Conservation (phyloP, 2,888 invertebrate genomes). For the Archips crataeganus region DNA sequence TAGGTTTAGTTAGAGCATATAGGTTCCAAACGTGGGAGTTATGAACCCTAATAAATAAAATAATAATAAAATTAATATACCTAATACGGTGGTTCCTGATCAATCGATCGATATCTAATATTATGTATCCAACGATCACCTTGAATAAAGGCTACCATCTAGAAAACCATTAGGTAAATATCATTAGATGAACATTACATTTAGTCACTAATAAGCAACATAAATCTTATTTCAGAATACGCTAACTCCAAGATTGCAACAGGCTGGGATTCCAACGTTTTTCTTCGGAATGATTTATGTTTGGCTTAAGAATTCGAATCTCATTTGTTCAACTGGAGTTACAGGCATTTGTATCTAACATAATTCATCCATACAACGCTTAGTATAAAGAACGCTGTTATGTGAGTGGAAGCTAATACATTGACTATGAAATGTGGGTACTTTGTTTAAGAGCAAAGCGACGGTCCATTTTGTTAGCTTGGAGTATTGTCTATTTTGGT, state of each 20-base stretch:
- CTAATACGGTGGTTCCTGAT: too few relatives aligned
- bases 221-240: background rate
- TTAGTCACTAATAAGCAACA: background rate
- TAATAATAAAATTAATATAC: too few relatives aligned
- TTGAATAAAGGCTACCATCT: background rate
- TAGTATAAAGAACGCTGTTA: background rate
- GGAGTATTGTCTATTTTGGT: too few relatives aligned
- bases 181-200: background rate
- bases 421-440: too few relatives aligned
- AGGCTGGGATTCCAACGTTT: background rate
- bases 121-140: background rate
- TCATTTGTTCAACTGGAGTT: constrained; percentile 1
- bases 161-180: background rate
- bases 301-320: background rate
- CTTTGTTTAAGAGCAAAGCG: too few relatives aligned
- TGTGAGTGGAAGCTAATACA: background rate
- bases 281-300: constrained; percentile 13
- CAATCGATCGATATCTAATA: too few relatives aligned
- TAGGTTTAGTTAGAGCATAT: too few relatives aligned
- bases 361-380: background rate
- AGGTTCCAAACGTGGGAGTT: too few relatives aligned
- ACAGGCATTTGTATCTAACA: background rate
- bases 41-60: too few relatives aligned
- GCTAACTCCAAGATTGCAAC: background rate
- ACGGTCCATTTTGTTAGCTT: too few relatives aligned